phyloP scores from a whole-genome alignment of 2,113 vertebrate species.

The Indicator indicator region DNA sequence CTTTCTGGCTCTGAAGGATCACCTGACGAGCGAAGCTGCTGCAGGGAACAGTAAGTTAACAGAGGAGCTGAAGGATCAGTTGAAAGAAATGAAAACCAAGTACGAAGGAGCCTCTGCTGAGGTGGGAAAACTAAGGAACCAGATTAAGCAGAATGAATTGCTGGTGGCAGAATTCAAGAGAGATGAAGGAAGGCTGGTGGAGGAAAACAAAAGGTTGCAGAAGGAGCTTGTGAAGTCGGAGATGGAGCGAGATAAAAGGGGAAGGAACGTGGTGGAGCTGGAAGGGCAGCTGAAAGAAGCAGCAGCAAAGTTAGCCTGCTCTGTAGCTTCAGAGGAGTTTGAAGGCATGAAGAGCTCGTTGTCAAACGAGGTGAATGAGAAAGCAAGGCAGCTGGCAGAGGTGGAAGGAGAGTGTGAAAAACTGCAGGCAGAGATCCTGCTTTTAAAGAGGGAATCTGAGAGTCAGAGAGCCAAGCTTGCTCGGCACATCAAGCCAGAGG shows the following conservation, averaged over 20 bases:
- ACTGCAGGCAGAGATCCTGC: conserved; percentile 79
- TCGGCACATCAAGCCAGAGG: conserved; percentile 69
- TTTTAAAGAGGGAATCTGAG: conserved; percentile 82
- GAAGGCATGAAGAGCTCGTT: conserved; percentile 90
- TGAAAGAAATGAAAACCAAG: conserved; percentile 88
- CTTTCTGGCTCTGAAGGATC: conserved; percentile 93
- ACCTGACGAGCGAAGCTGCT: conserved; percentile 77
- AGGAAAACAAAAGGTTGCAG: conserved; percentile 83
- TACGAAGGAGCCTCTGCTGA: conserved; percentile 93
- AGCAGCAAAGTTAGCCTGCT: conserved; percentile 65
- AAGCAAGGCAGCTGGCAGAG: conserved; percentile 82
- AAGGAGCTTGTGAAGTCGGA: conserved; percentile 76
- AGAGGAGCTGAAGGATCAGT: conserved; percentile 88
- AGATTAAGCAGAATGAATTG: conserved; percentile 89
- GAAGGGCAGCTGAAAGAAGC: conserved; percentile 81
- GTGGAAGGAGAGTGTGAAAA: conserved; percentile 81
- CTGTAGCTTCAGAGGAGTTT: conserved; percentile 83
- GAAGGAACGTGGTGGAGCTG: conserved; percentile 63
- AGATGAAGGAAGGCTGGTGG: conserved; percentile 83
- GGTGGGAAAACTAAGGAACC: conserved; percentile 89
- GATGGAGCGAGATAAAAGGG: conserved; percentile 79
- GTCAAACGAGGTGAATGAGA: conserved; percentile 84
- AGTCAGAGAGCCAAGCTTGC: conserved; percentile 56
- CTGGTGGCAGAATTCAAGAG: conserved; percentile 87
- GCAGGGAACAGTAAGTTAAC: conserved; percentile 62